Conservation (phyloP, 2,888 invertebrate genomes). For the Polydrusus cervinus region DNA sequence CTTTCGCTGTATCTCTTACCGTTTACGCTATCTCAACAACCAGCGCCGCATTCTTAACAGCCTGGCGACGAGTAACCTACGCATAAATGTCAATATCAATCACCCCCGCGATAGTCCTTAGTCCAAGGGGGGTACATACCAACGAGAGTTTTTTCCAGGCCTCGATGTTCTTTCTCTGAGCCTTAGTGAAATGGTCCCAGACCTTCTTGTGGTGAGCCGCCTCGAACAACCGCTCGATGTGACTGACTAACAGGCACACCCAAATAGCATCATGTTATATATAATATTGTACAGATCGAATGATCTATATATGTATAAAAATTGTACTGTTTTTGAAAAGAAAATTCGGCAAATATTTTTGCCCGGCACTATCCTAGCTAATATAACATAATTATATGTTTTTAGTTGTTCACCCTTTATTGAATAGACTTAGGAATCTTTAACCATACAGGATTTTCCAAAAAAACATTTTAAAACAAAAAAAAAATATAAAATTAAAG, state of each 20-base stretch:
- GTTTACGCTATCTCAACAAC: no score
- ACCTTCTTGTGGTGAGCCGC: slow-evolving; percentile 98
- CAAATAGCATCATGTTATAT: slow-evolving; percentile 62
- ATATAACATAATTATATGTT: no score
- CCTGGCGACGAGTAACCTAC: background rate
- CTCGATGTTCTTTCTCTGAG: slow-evolving; percentile 98
- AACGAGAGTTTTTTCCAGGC: slow-evolving; percentile 97
- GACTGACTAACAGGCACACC: slow-evolving; percentile 88
- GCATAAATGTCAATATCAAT: background rate
- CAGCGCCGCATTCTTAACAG: no score
- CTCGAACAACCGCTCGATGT: slow-evolving; percentile 98
- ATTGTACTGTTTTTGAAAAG: slow-evolving; percentile 14
- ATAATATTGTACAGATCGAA: no score
- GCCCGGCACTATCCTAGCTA: no score
- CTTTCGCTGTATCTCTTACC: no score
- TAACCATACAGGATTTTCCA: no score
- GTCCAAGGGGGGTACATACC: slow-evolving; percentile 78
- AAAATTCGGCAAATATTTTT: no score
- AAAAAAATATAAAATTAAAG: no score
- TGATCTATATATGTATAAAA: slow-evolving; percentile 3
- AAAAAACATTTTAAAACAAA: no score
- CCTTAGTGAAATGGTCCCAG: slow-evolving; percentile 99
- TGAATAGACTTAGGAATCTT: no score
- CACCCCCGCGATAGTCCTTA: background rate
- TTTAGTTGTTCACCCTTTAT: no score